Base-by-base conservation (phyloP, 2,888 invertebrate species). In the Ormyrus labotus region DNA sequence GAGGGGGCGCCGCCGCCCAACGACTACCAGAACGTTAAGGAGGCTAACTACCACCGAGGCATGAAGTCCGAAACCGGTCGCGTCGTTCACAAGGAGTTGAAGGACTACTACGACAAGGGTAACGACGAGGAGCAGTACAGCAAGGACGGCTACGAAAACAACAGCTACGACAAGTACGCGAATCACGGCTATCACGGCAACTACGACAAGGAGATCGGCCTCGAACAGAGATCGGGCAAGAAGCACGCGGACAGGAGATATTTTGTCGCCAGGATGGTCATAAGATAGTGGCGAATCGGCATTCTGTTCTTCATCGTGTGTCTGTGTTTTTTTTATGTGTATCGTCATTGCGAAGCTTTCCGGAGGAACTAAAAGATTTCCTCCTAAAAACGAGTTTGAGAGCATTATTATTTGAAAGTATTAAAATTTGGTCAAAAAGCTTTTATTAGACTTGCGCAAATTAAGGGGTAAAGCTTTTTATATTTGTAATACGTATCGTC, bases 71-170 rank as follows among this genome's bases (percentile, higher is more conserved):
- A 85, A 77, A 85, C 81, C 2, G 90, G 88, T 7, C 89, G 87
- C 74, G 13, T 86, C 51, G 84, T 85, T 48, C 84, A 84, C 10
- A 87, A 86, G 63, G 87, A 89, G 48, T 78, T 83, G 45, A 87
- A 83, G 7, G 86, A 89, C 48, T 90, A 87, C 77, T 88, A 89
- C 68, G 87, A 88, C 7, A 84, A 86, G n/a, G 86, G 86, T 6
- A 84, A 86, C 45, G 87, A 89, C 4, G 88, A 89, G 51, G 85
- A 83, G 4, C 85, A 85, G 4, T 84, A 84, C 13, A 83, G 80
- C 4, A 81, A 84, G 50, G 84, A 83, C 10, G 86, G 83, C 47
- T 84, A 84, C 67, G 86, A 86, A 9, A 83, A 86, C 19, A 85
- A 84, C 1, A 83, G 83, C 0, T 83, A 81, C 48, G 81, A 84